Evolutionary conservation across 2,888 invertebrate species (phyloP).

Genomic region (Drosophila mayaguana): DNA sequence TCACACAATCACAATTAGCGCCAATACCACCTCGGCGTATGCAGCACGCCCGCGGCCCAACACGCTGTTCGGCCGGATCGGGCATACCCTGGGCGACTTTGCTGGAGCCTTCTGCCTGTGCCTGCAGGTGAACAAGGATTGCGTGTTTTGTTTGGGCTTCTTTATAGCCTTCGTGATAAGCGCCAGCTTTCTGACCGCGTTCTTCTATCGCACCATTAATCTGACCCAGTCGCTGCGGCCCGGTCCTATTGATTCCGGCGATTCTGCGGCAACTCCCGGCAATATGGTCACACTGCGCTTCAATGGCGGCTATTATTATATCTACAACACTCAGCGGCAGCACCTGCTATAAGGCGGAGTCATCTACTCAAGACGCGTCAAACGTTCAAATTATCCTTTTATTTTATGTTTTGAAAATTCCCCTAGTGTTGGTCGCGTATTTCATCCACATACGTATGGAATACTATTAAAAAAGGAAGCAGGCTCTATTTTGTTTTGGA

Average conservation of each 20-base stretch:
- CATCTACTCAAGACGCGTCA: background rate
- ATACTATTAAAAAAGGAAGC: background rate
- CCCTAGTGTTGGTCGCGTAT: background rate
- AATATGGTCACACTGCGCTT: conserved; percentile 43
- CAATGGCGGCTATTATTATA: conserved; percentile 61
- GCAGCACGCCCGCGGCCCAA: conserved; percentile 22
- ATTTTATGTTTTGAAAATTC: background rate
- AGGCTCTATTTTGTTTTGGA: background rate
- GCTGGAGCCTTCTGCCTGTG: conserved; percentile 75
- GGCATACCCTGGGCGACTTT: conserved; percentile 64
- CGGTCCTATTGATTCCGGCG: background rate
- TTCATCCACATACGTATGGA: background rate
- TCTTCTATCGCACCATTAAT: conserved; percentile 82
- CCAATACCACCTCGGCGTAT: conserved; percentile 51
- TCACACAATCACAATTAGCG: conserved; percentile 74
- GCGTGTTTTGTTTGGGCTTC: conserved; percentile 82
- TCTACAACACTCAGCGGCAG: conserved; percentile 51
- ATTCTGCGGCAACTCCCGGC: background rate
- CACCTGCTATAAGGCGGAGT: conserved; percentile 20
- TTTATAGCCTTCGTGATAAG: conserved; percentile 82
- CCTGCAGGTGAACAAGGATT: conserved; percentile 83
- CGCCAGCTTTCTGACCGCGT: conserved; percentile 83
- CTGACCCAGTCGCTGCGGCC: conserved; percentile 49
- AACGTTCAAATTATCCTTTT: background rate
- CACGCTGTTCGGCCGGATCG: conserved; percentile 54